Evolutionary conservation across 1,140 invertebrate species (phyloP).

Genomic region (Drosophila subobscura): DNA sequence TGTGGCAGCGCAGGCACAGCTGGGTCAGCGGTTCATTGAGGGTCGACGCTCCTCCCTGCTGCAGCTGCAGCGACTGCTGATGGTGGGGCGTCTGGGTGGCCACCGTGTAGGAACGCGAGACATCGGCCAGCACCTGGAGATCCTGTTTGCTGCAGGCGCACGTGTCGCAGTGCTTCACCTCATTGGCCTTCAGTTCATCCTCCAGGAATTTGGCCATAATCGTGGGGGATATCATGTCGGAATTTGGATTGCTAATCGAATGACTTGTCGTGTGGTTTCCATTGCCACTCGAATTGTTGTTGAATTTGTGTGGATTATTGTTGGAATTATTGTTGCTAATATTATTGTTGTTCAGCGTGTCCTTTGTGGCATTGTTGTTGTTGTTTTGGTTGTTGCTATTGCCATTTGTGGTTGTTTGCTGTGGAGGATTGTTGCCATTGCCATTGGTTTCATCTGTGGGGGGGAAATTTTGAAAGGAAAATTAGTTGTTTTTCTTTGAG

Average conservation of each 20-base stretch:
- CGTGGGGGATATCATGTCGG: slow-evolving; percentile 94
- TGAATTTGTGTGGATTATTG: slow-evolving; percentile 45
- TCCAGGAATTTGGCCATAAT: slow-evolving; percentile 97
- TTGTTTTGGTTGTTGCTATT: background rate
- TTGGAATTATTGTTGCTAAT: slow-evolving; percentile 44
- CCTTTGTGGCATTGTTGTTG: slow-evolving; percentile 58
- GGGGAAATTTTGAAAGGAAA: too few relatives aligned
- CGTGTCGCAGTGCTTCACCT: slow-evolving; percentile 91
- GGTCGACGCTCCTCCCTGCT: slow-evolving; percentile 14
- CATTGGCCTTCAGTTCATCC: slow-evolving; percentile 90
- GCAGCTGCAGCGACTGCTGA: slow-evolving; percentile 9
- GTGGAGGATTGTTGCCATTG: slow-evolving; percentile 45
- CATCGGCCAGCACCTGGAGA: slow-evolving; percentile 86
- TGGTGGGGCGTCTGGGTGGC: slow-evolving; percentile 86
- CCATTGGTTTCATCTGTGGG: slow-evolving; percentile 41
- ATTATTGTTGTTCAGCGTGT: slow-evolving; percentile 51
- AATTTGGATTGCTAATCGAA: slow-evolving; percentile 84
- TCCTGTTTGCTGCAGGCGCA: slow-evolving; percentile 89
- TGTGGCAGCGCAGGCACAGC: slow-evolving; percentile 85
- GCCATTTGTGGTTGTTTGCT: slow-evolving; percentile 32
- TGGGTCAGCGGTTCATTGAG: slow-evolving; percentile 84
- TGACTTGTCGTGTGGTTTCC: slow-evolving; percentile 58
- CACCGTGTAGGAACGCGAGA: slow-evolving; percentile 85
- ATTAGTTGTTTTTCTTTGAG: too few relatives aligned
- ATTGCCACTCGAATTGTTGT: slow-evolving; percentile 38